A percentile compares a stretch with the other conserved stretches of the same genome.
phyloP scores from a whole-genome alignment of 2,888 invertebrate species.

The Ypsolopha scabrella region DNA sequence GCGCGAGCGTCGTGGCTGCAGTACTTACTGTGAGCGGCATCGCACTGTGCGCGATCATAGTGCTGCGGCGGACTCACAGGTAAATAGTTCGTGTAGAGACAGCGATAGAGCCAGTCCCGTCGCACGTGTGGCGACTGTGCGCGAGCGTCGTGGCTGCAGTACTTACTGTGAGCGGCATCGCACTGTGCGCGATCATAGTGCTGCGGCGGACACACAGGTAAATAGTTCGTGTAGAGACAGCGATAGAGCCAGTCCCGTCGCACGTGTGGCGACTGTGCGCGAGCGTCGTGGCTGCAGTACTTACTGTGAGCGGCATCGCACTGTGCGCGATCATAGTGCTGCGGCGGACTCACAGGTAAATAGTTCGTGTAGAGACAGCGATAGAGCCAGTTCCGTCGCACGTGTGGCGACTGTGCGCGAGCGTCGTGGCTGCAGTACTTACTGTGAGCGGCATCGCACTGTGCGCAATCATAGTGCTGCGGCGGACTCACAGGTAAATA shows the following conservation, averaged over 20 bases:
- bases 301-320: constrained; percentile 66
- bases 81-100: constrained; percentile 51
- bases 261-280: constrained; percentile 70
- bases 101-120: no score
- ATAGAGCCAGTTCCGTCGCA: constrained; percentile 32
- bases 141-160: no score
- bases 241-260: constrained; percentile 71
- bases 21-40: constrained; percentile 68
- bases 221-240: no score
- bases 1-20: constrained; percentile 74
- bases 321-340: constrained; percentile 53
- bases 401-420: constrained; percentile 74
- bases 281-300: constrained; percentile 72
- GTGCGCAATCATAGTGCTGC: constrained; percentile 57
- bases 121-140: no score
- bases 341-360: constrained; percentile 75
- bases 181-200: no score
- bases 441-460: constrained; percentile 61
- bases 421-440: constrained; percentile 73
- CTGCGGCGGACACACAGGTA: no score
- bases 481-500: constrained; percentile 74
- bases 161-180: no score
- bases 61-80: constrained; percentile 75
- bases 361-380: not conserved
- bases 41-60: constrained; percentile 38